These are phyloP conservation scores for Erebia epiphron DNA, from an alignment of 2,888 invertebrate genomes.

Conservation along the genomic window DNA sequence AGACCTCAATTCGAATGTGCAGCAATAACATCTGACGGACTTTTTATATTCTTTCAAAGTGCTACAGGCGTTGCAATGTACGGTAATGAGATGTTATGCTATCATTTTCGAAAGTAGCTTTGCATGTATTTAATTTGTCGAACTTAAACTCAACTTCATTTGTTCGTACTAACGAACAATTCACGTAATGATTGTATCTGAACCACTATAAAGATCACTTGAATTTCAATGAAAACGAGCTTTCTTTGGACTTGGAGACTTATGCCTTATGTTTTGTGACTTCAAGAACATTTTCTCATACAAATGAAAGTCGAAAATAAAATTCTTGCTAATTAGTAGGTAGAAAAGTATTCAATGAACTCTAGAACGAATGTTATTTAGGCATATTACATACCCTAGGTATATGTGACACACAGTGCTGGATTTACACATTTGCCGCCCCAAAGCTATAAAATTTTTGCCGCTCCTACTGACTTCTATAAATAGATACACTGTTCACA, in stretches of 20 bases:
- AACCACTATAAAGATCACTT: neutral
- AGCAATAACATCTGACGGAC: conserved; percentile 50
- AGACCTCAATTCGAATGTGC: conserved; percentile 71
- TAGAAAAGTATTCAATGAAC: too few relatives aligned
- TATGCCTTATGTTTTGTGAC: neutral
- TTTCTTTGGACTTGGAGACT: neutral
- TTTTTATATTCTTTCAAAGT: conserved; percentile 61
- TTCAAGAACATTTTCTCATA: too few relatives aligned
- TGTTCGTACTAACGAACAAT: neutral
- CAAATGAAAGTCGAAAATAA: too few relatives aligned
- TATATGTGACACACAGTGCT: too few relatives aligned
- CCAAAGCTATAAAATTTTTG: too few relatives aligned
- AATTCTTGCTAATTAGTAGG: too few relatives aligned
- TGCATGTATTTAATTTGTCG: neutral
- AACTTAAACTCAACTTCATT: neutral
- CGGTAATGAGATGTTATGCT: neutral
- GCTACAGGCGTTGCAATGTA: neutral
- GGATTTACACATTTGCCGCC: too few relatives aligned
- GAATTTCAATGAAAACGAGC: neutral
- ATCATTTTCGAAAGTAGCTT: neutral
- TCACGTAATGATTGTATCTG: neutral
- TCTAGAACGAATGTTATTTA: too few relatives aligned
- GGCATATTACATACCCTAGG: too few relatives aligned
- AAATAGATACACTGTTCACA: too few relatives aligned
- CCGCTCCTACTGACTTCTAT: too few relatives aligned